phyloP scores from a whole-genome alignment of 1,140 invertebrate species.

The Procambarus clarkii region DNA sequence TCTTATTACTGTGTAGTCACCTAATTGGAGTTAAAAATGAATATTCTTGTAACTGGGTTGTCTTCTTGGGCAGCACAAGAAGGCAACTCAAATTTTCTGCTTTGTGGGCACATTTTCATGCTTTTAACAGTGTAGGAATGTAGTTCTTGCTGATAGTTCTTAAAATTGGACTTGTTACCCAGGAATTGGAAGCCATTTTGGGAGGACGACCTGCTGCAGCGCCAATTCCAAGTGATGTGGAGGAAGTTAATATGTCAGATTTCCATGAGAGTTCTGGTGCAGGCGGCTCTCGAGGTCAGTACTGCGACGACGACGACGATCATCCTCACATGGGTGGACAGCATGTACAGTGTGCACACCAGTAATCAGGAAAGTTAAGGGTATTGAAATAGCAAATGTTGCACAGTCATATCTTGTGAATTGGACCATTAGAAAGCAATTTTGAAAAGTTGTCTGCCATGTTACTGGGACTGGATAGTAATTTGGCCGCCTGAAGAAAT shows the following conservation, averaged over 20 bases:
- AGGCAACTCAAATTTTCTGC: not conserved
- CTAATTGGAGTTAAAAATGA: too few relatives aligned
- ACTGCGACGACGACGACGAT: constrained; percentile 84
- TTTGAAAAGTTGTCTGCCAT: not conserved
- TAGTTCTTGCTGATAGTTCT: not conserved
- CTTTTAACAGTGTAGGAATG: not conserved
- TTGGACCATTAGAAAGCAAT: not conserved
- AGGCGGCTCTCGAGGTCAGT: constrained; percentile 80
- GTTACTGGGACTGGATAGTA: not conserved
- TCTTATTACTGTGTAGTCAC: too few relatives aligned
- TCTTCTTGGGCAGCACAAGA: too few relatives aligned
- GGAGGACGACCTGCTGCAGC: constrained; percentile 82
- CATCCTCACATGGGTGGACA: constrained; percentile 79
- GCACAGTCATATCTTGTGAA: not conserved
- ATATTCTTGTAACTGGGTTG: too few relatives aligned
- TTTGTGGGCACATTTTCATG: not conserved
- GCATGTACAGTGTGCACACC: constrained; percentile 84
- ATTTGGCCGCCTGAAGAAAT: too few relatives aligned
- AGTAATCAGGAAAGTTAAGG: constrained; percentile 77
- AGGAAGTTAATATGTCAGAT: constrained; percentile 88
- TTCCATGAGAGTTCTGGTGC: constrained; percentile 80
- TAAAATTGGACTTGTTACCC: not conserved
- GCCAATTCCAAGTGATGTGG: constrained; percentile 85
- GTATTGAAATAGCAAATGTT: not conserved
- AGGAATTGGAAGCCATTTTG: constrained; percentile 84